A percentile compares a stretch with the other conserved stretches of the same genome.
Evolutionary conservation across 92 coral and sea anemone genomes (phyloP).

Genomic region (Phymanthus crucifer): DNA sequence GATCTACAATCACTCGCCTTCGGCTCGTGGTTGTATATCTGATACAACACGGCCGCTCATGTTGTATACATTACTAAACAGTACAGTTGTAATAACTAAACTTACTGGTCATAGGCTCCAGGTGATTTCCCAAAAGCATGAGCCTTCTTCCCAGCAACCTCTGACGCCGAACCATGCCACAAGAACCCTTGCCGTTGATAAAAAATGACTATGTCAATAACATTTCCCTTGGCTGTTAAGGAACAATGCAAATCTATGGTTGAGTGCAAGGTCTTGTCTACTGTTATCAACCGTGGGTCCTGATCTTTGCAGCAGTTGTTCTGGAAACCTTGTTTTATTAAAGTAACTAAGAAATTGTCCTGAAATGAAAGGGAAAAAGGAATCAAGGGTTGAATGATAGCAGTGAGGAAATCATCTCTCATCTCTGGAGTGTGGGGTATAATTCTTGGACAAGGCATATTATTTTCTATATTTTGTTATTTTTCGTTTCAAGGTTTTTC

Average conservation of each 20-base stretch:
- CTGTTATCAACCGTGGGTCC: slow-evolving; percentile 53
- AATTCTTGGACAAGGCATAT: too few species aligned
- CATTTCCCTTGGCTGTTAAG: slow-evolving; percentile 14
- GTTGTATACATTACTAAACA: too few species aligned
- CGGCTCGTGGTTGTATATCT: too few species aligned
- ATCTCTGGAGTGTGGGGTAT: too few species aligned
- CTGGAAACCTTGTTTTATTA: slow-evolving; percentile 36
- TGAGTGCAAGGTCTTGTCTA: slow-evolving; percentile 5
- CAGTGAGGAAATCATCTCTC: neutral
- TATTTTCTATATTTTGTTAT: too few species aligned
- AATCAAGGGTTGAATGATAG: neutral
- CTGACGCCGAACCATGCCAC: slow-evolving; percentile 64
- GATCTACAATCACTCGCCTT: too few species aligned
- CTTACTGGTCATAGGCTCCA: slow-evolving; percentile 44
- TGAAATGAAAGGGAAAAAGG: neutral
- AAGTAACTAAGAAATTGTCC: slow-evolving; percentile 23
- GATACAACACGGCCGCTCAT: too few species aligned
- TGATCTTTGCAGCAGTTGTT: slow-evolving; percentile 42
- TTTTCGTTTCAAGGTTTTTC: too few species aligned
- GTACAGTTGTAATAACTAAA: neutral
- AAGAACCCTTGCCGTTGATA: slow-evolving; percentile 47
- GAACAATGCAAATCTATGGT: slow-evolving; percentile 39
- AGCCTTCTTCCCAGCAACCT: slow-evolving; percentile 4
- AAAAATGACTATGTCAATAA: slow-evolving; percentile 54
- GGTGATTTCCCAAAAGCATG: slow-evolving; percentile 17